phyloP scores from a whole-genome alignment of 1,140 invertebrate species.

The Cyrtorhinus lividipennis region DNA sequence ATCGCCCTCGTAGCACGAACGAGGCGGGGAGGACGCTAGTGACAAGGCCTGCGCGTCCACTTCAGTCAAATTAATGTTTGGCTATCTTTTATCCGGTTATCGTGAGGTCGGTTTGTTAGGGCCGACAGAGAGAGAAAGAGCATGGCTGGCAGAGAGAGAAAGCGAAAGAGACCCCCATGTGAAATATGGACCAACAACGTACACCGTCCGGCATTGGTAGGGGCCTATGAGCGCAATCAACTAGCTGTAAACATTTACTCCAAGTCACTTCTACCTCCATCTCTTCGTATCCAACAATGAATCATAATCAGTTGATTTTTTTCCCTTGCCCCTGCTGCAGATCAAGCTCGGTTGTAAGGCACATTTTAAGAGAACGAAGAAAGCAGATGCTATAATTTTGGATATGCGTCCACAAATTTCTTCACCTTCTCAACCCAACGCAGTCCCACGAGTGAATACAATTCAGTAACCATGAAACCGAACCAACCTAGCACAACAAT shows the following conservation, averaged over 20 bases:
- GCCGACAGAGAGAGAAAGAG: neutral
- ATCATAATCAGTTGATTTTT: slow-evolving; percentile 2
- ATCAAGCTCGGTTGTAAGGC: neutral
- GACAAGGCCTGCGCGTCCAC: slow-evolving; percentile 5
- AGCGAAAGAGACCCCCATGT: neutral
- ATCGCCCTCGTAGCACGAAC: neutral
- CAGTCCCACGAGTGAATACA: no score
- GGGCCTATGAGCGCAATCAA: neutral
- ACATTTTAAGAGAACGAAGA: neutral
- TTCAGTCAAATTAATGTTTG: slow-evolving; percentile 8
- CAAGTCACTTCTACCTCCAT: neutral
- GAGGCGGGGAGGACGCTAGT: neutral
- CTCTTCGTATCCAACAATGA: slow-evolving; percentile 5
- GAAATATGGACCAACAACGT: neutral
- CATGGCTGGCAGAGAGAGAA: no score
- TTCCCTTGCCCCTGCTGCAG: neutral
- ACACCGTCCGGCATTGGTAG: neutral
- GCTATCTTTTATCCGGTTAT: slow-evolving; percentile 7
- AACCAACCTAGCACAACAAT: no score
- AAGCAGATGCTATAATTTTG: neutral
- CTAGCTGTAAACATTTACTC: slow-evolving; percentile 6
- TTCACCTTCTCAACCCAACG: neutral
- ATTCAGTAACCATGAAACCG: no score
- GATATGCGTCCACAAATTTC: neutral
- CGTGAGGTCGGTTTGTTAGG: slow-evolving; percentile 6